Evolutionary conservation across 2,888 invertebrate genomes (phyloP).

Genomic region (Phalangium opilio): DNA sequence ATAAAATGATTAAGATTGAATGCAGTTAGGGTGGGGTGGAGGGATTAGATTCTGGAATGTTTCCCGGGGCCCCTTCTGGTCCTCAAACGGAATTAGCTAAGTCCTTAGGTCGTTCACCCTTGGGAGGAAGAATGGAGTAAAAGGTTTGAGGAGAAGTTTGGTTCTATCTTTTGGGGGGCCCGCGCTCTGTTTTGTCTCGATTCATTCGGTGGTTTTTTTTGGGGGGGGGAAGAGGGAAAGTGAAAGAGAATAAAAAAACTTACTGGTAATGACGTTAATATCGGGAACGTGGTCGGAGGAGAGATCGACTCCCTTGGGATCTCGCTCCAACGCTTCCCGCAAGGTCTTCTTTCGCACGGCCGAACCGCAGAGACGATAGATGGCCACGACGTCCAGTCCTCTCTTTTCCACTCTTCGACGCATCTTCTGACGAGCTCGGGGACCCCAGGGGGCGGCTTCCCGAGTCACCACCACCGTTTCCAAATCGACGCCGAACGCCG

Average conservation of each 20-base stretch:
- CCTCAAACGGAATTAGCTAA: no score
- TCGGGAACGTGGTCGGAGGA: slow-evolving; percentile 95
- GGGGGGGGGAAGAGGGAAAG: neutral
- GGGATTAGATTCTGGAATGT: no score
- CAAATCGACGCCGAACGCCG: slow-evolving; percentile 43
- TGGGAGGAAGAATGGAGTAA: no score
- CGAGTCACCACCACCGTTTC: slow-evolving; percentile 43
- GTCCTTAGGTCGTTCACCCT: no score
- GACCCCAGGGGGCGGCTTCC: slow-evolving; percentile 49
- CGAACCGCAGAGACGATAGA: slow-evolving; percentile 90
- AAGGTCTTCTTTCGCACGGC: slow-evolving; percentile 90
- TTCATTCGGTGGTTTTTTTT: neutral
- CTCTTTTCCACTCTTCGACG: slow-evolving; percentile 89
- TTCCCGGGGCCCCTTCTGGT: no score
- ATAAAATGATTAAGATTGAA: no score
- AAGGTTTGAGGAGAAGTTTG: no score
- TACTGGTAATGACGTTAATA: slow-evolving; percentile 89
- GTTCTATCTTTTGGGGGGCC: no score
- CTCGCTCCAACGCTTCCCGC: slow-evolving; percentile 76
- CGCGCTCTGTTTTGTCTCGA: no score
- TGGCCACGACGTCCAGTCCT: slow-evolving; percentile 81
- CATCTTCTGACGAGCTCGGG: slow-evolving; percentile 78
- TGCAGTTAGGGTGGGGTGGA: no score
- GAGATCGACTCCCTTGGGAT: slow-evolving; percentile 79
- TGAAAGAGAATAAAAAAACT: slow-evolving; percentile 15